Percentiles rank a stretch among this genome's conserved stretches.
These are phyloP conservation scores for Rhadinocentrus ornatus DNA, from an alignment of 2,797 vertebrate species.

Conservation along the genomic window DNA sequence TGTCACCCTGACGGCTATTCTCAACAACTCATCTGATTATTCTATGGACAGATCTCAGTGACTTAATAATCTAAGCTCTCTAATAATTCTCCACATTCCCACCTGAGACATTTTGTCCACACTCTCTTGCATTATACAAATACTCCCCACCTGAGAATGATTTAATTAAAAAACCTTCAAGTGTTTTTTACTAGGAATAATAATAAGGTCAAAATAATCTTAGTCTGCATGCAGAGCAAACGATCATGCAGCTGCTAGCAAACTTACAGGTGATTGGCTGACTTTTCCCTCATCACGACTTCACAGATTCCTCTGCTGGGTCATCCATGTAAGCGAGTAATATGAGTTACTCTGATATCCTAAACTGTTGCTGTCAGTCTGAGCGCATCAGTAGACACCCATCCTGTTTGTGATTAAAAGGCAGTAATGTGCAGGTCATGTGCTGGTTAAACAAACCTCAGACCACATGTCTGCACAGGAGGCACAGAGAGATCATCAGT, in stretches of 20 bases:
- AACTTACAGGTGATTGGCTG: constrained; percentile 3
- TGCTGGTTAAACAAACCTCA: too few relatives aligned
- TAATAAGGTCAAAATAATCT: not conserved
- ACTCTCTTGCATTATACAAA: not conserved
- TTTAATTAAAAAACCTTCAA: not conserved
- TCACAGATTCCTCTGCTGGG: constrained; percentile 41
- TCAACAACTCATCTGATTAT: not conserved
- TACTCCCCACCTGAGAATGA: not conserved
- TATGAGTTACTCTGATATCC: constrained; percentile 40
- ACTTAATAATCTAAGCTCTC: not conserved
- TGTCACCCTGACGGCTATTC: not conserved
- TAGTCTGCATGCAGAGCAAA: too few relatives aligned
- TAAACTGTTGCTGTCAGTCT: constrained; percentile 6
- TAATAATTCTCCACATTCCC: not conserved
- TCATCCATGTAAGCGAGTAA: constrained; percentile 24
- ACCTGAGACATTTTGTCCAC: not conserved
- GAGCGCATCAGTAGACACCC: constrained; percentile 23
- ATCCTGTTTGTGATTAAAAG: constrained; percentile 11
- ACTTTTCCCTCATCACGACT: constrained; percentile 20
- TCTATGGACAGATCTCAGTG: not conserved
- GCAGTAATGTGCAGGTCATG: too few relatives aligned
- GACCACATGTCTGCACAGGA: not conserved
- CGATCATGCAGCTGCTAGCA: not conserved
- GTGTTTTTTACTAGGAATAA: not conserved
- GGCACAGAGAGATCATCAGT: constrained; percentile 3